Base-by-base conservation (phyloP, 1,140 invertebrate species). In the Drosophila melanica region DNA sequence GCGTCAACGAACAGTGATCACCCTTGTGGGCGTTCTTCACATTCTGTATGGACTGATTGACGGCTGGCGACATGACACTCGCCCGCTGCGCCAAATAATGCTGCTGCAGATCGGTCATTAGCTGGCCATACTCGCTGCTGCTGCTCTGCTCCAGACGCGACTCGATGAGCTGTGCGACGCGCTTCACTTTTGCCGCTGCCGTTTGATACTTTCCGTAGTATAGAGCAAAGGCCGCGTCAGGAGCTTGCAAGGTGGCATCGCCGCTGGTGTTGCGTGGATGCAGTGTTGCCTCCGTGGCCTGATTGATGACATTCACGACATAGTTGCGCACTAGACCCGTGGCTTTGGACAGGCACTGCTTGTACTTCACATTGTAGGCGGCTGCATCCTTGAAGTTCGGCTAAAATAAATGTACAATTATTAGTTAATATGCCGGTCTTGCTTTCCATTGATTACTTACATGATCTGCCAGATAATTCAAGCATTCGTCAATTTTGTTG, bases 201-300 rank as follows among this genome's bases (percentile, higher is more conserved):
- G 97, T 96, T 92, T 98, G 96, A 92, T 99, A 99, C 92, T 98
- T 98, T 0, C 98, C 98, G 92, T 99, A 99, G 89, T 98, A 98
- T 1, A 98, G 92, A 0, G 97, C 97, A 91, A 98, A 96, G 0
- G 97, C 96, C 30, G 97, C 95, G 86, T 98, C 96, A 1, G 94
- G 92, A 0, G 84, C 79, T 16, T 84, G 77, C 4, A 81, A 42
- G 5, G 78, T 55, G 11, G 78, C 65, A 51, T 87, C 81, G 33
- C 55, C 66, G 27, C 57, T 44, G 37, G 18, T 16, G 20, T 62
- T 93, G 91, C 87, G 77, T 33, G 93, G 94, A 75, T 85, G 74
- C 7, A 94, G 91, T 53, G 94, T 95, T 93, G 95, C 95, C 75
- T 96, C 95, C 1, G 97, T 97, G 0, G 97, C 96, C 77, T 95